Base-by-base conservation (phyloP, 2,888 invertebrate species). In the Tyria jacobaeae region DNA sequence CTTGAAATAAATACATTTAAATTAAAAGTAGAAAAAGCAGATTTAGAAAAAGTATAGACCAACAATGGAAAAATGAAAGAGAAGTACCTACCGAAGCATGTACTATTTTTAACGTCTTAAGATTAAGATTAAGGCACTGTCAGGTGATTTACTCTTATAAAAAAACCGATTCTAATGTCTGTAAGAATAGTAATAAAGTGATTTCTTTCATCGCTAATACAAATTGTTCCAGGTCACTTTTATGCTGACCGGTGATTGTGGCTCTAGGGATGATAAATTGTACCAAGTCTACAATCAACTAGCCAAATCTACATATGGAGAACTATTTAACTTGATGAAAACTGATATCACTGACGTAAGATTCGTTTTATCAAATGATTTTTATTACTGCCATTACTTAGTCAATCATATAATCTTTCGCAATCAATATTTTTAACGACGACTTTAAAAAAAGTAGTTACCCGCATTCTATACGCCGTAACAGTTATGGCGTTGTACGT, bases 301-400 rank as follows among this genome's bases (percentile, higher is more conserved):
- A 2, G 83, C 89, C 0, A 54, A 67, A 2, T 84, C 83, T 12
- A 89, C 89, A 0, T 58, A 54, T 17, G 90, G 90, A 9, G 81
- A 84, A 75, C 85, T 90, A 1, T 89, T 88, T 60, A 79, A 87
- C 52, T 68, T 88, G 61, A 35, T 53, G 2, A 87, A 80, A 64
- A 4, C 64, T 0, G 82, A 88, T 25, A 66, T 90, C 1, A 57
- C 64, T 17, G 63, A 82, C 68, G 90, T 89, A 76, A 79, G 76
- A 63, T 44, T 31, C 41, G 1, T 52, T 39, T 15, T 25, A n/a
- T 34, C 17, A n/a, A 35, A 34, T 34, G 25, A 3, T 48, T 24
- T 10, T 10, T 4, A 25, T 25, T 31, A 2, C 27, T 6, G 27
- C 27, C 5, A 21, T 17, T 10, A 17, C 10, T 41, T 5, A 9